Evolutionary conservation across 2,797 vertebrate genomes (phyloP).

Genomic region (Acestrorhynchus altus): DNA sequence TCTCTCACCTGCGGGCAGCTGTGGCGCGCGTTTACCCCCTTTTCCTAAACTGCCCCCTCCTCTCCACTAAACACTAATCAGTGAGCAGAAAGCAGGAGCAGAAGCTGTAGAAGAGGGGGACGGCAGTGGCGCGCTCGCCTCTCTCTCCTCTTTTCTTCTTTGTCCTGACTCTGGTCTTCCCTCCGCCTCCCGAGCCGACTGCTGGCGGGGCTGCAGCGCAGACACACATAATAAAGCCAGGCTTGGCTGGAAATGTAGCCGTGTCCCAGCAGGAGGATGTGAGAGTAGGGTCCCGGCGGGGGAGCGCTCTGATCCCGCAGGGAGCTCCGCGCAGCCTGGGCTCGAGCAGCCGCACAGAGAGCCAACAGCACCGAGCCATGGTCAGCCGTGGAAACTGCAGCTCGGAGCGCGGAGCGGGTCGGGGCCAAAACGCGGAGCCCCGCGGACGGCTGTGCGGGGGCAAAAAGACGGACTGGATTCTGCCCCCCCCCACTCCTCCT

Average conservation of each 20-base stretch:
- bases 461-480: constrained; percentile 71
- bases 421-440: constrained; percentile 68
- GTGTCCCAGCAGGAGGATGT: constrained; percentile 99
- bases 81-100: not conserved
- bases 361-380: constrained; percentile 97
- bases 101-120: constrained; percentile 50
- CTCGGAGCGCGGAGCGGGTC: constrained; percentile 66
- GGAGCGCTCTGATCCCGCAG: constrained; percentile 99
- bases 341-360: constrained; percentile 80
- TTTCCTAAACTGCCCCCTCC: constrained; percentile 51
- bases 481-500: constrained; percentile 37
- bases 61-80: not conserved
- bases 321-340: constrained; percentile 99
- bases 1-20: constrained; percentile 72
- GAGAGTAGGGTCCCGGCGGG: constrained; percentile 99
- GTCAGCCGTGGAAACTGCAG: constrained; percentile 80
- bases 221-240: constrained; percentile 99
- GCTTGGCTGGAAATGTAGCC: constrained; percentile 99
- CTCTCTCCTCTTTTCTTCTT: constrained; percentile 98
- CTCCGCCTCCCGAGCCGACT: constrained; percentile 98
- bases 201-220: constrained; percentile 98
- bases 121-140: constrained; percentile 87
- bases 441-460: constrained; percentile 55
- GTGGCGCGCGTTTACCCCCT: constrained; percentile 68
- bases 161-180: constrained; percentile 97